A percentile compares a stretch with the other conserved stretches of the same genome.
Evolutionary conservation across 1,140 invertebrate species (phyloP).

Genomic region (Philotrypesis tridentata): DNA sequence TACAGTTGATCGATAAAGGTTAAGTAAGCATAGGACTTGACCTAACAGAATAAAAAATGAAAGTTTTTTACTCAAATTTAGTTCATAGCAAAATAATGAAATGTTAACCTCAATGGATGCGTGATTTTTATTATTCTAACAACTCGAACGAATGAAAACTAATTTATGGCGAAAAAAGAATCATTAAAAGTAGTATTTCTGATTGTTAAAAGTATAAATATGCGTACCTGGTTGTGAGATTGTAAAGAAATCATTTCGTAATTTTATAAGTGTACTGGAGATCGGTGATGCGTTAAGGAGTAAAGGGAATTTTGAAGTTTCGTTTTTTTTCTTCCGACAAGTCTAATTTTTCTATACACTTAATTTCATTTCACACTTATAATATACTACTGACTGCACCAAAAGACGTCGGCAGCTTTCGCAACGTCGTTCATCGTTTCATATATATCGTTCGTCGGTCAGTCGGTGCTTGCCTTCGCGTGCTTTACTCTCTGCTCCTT

Average conservation of each 20-base stretch:
- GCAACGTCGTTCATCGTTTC: slow-evolving; percentile 38
- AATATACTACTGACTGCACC: slow-evolving; percentile 4
- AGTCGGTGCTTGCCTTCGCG: too few relatives aligned
- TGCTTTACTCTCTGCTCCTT: not conserved
- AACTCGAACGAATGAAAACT: not conserved
- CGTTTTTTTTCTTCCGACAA: not conserved
- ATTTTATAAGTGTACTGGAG: slow-evolving; percentile 2
- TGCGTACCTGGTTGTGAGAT: slow-evolving; percentile 69
- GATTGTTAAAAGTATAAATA: not conserved
- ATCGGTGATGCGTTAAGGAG: not conserved
- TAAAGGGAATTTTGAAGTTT: slow-evolving; percentile 8
- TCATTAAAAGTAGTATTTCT: not conserved
- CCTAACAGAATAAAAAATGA: not conserved
- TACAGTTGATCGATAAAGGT: not conserved
- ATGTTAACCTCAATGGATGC: not conserved
- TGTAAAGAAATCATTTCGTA: slow-evolving; percentile 69
- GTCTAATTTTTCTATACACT: slow-evolving; percentile 9
- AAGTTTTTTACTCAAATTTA: not conserved
- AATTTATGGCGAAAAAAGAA: not conserved
- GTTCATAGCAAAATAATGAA: not conserved
- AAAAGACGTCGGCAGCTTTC: slow-evolving; percentile 10
- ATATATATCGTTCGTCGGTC: too few relatives aligned
- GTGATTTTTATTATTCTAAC: not conserved
- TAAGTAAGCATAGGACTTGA: not conserved
- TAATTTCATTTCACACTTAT: slow-evolving; percentile 36